Conservation (phyloP, 2,113 vertebrate species). For the Ceyx cyanopectus region DNA sequence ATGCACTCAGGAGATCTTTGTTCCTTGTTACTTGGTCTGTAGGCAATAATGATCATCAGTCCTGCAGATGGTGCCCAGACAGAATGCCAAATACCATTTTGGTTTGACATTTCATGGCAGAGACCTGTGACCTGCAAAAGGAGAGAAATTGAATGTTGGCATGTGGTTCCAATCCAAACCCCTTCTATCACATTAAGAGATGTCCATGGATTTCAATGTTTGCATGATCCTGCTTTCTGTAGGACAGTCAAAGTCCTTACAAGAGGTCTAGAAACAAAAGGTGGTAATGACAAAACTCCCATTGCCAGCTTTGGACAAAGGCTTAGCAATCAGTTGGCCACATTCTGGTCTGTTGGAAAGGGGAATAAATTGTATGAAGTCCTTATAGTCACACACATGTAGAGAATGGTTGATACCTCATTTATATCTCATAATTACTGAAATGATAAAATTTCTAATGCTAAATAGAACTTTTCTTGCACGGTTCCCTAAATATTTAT, state of each 20-base stretch:
- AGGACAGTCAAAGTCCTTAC: neutral
- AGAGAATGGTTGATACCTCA: neutral
- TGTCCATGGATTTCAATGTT: neutral
- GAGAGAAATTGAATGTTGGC: neutral
- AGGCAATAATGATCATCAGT: neutral
- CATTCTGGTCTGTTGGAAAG: neutral
- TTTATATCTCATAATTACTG: neutral
- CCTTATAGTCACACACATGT: neutral
- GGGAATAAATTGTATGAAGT: neutral
- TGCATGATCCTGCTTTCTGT: neutral
- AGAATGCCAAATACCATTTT: neutral
- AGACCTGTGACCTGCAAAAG: fast-evolving
- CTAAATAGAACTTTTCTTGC: neutral
- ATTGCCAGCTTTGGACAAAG: neutral
- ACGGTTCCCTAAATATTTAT: neutral
- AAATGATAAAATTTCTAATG: neutral
- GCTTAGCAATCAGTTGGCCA: neutral
- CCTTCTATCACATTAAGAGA: neutral
- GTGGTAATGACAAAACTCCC: neutral
- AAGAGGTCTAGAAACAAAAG: neutral
- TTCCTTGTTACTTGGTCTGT: neutral
- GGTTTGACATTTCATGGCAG: neutral
- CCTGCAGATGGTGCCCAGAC: neutral
- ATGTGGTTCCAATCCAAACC: neutral
- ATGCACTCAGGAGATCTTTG: neutral